Base-by-base conservation (phyloP, 2,888 invertebrate species). In the Caenorhabditis sp. region DNA sequence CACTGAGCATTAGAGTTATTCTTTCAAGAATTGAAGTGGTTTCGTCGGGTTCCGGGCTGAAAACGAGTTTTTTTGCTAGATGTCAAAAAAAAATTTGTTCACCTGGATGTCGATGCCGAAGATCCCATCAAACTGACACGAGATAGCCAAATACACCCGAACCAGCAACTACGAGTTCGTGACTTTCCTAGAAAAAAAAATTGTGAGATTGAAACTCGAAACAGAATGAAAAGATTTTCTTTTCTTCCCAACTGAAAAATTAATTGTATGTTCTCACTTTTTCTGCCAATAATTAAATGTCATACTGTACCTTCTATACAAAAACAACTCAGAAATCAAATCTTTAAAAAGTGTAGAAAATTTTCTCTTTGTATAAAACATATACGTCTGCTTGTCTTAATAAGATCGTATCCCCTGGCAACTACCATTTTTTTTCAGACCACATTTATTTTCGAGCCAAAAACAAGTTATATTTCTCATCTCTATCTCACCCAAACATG, bases 11-110 rank as follows among this genome's bases (percentile, higher is more conserved):
- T 1, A 19, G 26, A 23, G 58, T 59, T 0, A 84, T 66, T 59
- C 77, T 65, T 17, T 81, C 82, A 31, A 76, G 68, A 21, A 77
- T 53, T 19, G 73, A 50, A 1, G 69, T 58, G 36, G 66, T 64
- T 57, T 84, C 83, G 61, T 83, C 83, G 2, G 82, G 83, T 61
- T 80, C 82, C 4, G 79, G 77, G 17, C 76, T 23, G 21, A 4
- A n/a, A 50, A 5, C n/a, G n/a, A n/a, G n/a, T 50, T 19, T 19
- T 10, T 4, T 50, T 50, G 50, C 4, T 14, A 50, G n/a, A 50
- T 14, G 50, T n/a, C 17, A 17, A 50, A 50, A 50, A 5, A 50
- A 19, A n/a, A n/a, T n/a, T n/a, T n/a, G n/a, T n/a, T 51, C 37
- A 72, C 72, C 72, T 72, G 23, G 64, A 58, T 23, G 66, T 60